A percentile compares a stretch with the other conserved stretches of the same genome.
Evolutionary conservation across 1,140 invertebrate genomes (phyloP).

Genomic region (Drosophila nasuta): DNA sequence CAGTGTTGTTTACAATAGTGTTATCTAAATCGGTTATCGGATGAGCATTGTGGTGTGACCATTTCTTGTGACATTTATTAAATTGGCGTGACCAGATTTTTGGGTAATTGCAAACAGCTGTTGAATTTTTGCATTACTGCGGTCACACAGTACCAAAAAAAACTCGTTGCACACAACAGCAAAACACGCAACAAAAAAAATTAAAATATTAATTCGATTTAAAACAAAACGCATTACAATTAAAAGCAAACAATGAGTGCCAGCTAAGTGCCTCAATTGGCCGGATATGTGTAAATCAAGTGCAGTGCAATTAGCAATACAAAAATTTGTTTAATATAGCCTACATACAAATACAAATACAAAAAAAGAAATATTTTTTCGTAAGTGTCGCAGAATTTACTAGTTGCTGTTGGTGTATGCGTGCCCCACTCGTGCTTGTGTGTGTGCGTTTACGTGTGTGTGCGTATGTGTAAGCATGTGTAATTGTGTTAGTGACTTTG

Average conservation of each 20-base stretch:
- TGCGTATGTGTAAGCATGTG: slow-evolving; percentile 41
- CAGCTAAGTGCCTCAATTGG: slow-evolving; percentile 39
- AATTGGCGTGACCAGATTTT: slow-evolving; percentile 17
- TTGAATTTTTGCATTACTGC: slow-evolving; percentile 28
- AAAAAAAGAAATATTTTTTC: slow-evolving; percentile 54
- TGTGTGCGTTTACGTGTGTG: slow-evolving; percentile 52
- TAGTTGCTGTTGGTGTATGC: slow-evolving; percentile 71
- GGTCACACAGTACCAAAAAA: slow-evolving; percentile 51
- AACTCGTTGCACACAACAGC: slow-evolving; percentile 50
- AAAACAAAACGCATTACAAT: slow-evolving; percentile 40
- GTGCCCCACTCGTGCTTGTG: slow-evolving; percentile 38
- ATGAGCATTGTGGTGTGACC: slow-evolving; percentile 9
- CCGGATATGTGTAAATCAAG: slow-evolving; percentile 31
- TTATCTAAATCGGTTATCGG: slow-evolving; percentile 12
- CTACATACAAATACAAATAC: slow-evolving; percentile 15
- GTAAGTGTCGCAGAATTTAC: slow-evolving; percentile 78
- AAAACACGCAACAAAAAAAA: slow-evolving; percentile 59
- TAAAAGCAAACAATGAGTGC: slow-evolving; percentile 37
- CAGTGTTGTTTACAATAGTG: slow-evolving; percentile 1
- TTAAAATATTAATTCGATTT: slow-evolving; percentile 49
- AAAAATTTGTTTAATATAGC: slow-evolving; percentile 58
- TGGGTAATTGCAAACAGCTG: slow-evolving; percentile 33
- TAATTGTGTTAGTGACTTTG: slow-evolving; percentile 66
- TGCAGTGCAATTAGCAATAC: slow-evolving; percentile 59
- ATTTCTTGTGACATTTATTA: background rate